phyloP scores from a whole-genome alignment of 2,888 invertebrate genomes.

The Eustalomyia histrio region DNA sequence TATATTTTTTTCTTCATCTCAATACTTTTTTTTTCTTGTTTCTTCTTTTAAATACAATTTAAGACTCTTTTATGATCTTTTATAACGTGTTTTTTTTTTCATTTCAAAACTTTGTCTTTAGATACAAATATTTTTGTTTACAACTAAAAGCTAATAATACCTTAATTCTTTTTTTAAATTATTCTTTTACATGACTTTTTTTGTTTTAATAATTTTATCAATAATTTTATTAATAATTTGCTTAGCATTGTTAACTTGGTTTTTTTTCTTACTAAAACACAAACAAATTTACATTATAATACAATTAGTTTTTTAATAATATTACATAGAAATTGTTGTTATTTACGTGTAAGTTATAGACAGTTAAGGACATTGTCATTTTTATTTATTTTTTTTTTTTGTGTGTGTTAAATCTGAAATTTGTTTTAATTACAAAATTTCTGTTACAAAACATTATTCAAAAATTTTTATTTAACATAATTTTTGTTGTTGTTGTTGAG shows the following conservation, averaged over 20 bases:
- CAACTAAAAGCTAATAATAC: slow-evolving; percentile 76
- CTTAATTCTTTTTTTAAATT: slow-evolving; percentile 66
- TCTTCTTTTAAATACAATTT: slow-evolving; percentile 5
- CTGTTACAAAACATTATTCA: slow-evolving; percentile 65
- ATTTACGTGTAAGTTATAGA: background rate
- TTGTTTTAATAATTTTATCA: slow-evolving; percentile 14
- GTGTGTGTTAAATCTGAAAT: background rate
- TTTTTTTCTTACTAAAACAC: slow-evolving; percentile 26
- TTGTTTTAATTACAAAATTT: slow-evolving; percentile 35
- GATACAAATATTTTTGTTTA: slow-evolving; percentile 66
- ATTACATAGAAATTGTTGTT: background rate
- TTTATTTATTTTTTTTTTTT: no score
- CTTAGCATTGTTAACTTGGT: slow-evolving; percentile 61
- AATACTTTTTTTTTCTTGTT: slow-evolving; percentile 39
- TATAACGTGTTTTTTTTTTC: background rate
- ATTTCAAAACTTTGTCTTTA: slow-evolving; percentile 62
- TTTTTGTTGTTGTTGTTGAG: slow-evolving; percentile 72
- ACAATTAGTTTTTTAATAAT: slow-evolving; percentile 33
- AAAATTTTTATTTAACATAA: slow-evolving; percentile 53
- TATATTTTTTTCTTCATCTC: slow-evolving; percentile 4
- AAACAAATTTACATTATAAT: slow-evolving; percentile 53
- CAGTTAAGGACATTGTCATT: slow-evolving; percentile 33
- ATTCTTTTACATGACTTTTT: slow-evolving; percentile 56
- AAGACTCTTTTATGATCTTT: slow-evolving; percentile 1
- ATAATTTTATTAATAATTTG: slow-evolving; percentile 50